Evolutionary conservation across 2,888 invertebrate species (phyloP).

Genomic region (Gastracanthus pulcherrimus): DNA sequence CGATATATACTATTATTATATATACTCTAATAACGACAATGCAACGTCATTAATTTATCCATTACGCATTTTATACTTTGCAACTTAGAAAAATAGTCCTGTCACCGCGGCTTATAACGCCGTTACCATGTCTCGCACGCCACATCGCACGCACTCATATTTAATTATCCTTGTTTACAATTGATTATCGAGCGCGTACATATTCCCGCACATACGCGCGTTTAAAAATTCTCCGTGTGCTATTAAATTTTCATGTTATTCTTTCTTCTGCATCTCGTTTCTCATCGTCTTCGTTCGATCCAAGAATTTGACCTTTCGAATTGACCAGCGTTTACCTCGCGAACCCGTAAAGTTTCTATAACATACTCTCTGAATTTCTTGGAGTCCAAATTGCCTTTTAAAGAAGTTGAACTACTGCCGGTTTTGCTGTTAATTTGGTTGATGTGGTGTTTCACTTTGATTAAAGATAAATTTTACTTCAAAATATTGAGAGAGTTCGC

Average conservation of each 20-base stretch:
- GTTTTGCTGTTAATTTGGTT: too few species aligned
- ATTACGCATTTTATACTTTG: constrained; percentile 69
- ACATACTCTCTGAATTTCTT: not conserved
- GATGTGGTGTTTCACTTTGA: too few species aligned
- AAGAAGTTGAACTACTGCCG: too few species aligned
- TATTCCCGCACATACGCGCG: not conserved
- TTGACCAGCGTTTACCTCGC: constrained; percentile 56
- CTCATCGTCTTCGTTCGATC: not conserved
- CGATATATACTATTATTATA: constrained; percentile 69
- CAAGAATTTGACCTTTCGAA: constrained; percentile 56
- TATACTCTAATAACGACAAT: constrained; percentile 77
- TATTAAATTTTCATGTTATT: constrained; percentile 23
- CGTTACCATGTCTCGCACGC: constrained; percentile 71
- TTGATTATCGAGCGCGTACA: constrained; percentile 5
- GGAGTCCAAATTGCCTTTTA: constrained; percentile 1
- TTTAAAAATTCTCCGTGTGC: constrained; percentile 45
- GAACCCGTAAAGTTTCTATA: constrained; percentile 23
- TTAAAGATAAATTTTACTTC: not conserved
- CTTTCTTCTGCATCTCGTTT: not conserved
- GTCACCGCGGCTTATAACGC: constrained; percentile 62
- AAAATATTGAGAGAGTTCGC: constrained; percentile 1
- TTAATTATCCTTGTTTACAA: not conserved
- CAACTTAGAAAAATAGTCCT: constrained; percentile 77
- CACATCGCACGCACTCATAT: constrained; percentile 29
- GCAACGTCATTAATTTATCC: constrained; percentile 75